phyloP scores from a whole-genome alignment of 2,113 vertebrate species.

The Riparia riparia region DNA sequence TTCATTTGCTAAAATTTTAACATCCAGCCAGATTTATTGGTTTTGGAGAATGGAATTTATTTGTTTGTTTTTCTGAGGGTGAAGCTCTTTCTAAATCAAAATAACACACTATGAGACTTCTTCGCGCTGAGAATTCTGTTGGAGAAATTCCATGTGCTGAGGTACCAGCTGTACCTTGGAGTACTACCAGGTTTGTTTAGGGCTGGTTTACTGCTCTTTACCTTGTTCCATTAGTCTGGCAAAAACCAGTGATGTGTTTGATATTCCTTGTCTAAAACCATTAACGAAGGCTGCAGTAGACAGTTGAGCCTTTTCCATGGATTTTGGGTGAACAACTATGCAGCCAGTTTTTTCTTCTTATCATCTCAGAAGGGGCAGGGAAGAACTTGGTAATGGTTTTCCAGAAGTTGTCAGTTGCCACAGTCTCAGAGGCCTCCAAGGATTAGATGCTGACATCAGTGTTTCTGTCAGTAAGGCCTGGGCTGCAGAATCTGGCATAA shows the following conservation, averaged over 20 bases:
- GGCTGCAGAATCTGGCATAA: background rate
- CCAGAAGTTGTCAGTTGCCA: background rate
- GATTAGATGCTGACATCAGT: background rate
- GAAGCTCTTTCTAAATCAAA: background rate
- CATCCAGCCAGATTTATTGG: background rate
- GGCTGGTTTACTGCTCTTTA: background rate
- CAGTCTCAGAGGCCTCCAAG: background rate
- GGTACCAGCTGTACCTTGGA: background rate
- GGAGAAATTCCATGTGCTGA: background rate
- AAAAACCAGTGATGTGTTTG: background rate
- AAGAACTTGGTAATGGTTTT: background rate
- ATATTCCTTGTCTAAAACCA: background rate
- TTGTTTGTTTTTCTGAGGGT: background rate
- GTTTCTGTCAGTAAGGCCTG: background rate
- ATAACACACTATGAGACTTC: background rate
- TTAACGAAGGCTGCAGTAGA: background rate
- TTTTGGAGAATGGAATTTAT: background rate
- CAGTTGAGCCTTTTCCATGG: background rate
- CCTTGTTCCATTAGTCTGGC: background rate
- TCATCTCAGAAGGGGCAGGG: background rate
- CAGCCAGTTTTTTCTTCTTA: background rate
- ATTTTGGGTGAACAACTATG: background rate
- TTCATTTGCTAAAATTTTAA: background rate
- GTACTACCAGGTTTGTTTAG: background rate
- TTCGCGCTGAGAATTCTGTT: background rate